Base-by-base conservation (phyloP, 92 coral and sea anemone genomes). In the Epizoanthus ramosus region DNA sequence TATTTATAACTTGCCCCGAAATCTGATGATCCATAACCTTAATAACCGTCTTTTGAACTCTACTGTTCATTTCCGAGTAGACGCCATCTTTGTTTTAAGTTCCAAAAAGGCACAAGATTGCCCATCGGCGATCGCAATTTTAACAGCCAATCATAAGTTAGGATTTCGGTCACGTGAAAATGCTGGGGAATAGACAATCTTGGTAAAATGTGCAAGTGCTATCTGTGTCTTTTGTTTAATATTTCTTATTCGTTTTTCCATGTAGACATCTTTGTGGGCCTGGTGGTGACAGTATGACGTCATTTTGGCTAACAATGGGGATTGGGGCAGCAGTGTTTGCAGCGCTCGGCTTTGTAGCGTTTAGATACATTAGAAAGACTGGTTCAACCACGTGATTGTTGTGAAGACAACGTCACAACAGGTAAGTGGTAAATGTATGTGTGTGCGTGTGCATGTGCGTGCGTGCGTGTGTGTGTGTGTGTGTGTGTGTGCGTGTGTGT, bases 221-320 rank as follows among this genome's bases (percentile, higher is more conserved):
- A 5, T 14, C 70, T 22, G 22, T 57, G 54, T 61, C 74, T 60
- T 59, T 13, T 10, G 21, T 53, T 71, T 0, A 43, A 23, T 64
- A 50, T 37, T 53, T 21, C 24, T n/a, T 13, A 50, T 50, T 50
- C 14, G 14, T 75, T 7, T 71, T 52, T 37, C 8, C n/a, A 45
- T 79, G 12, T 68, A 93, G 98, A 14, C 95, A 93, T 74, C 85
- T 93, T 6, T 93, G 98, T 80, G 98, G 98, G 0, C 98, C 98
- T 18, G 88, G 92, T 87, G 93, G 91, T 43, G 92, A 91, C 47
- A 83, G 75, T 80, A 84, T 92, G 95, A 90, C 95, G 63, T 91
- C 98, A 23, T 84, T 87, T 75, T 93, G 98, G 98, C 33, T 93
- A 6, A 17, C 90, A 10, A 85, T 88, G 4, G 99, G 99, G 17